Percentiles rank a stretch among this genome's conserved stretches.
phyloP scores from a whole-genome alignment of 2,113 vertebrate genomes.

The Cariama cristata region DNA sequence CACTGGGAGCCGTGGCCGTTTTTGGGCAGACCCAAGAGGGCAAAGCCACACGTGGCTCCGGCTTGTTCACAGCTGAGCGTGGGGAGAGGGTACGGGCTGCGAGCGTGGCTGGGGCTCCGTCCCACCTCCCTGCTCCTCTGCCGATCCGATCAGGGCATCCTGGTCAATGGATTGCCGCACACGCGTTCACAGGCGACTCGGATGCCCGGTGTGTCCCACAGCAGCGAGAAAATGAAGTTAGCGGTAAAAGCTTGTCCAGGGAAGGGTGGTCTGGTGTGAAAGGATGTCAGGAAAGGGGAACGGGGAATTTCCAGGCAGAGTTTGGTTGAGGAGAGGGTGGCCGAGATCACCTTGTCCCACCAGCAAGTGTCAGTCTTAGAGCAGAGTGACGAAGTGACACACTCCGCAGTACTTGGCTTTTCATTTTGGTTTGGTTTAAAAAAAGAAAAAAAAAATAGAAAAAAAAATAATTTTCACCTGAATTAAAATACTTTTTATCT shows the following conservation, averaged over 20 bases:
- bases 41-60: neutral
- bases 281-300: neutral
- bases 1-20: neutral
- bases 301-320: neutral
- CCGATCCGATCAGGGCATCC: neutral
- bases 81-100: neutral
- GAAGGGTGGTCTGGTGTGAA: neutral
- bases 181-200: accelerated
- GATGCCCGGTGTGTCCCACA: neutral
- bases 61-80: accelerated
- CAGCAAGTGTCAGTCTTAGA: neutral
- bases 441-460: neutral
- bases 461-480: neutral
- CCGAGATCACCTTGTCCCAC: neutral
- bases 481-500: constrained; percentile 71
- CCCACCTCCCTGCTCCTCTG: neutral
- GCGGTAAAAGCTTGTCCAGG: neutral
- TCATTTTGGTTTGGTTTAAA: neutral
- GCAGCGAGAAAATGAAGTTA: neutral
- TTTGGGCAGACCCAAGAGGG: neutral
- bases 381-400: neutral
- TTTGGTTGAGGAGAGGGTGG: neutral
- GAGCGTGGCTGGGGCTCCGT: accelerated
- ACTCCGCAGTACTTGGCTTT: neutral
- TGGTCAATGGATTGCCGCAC: accelerated